Conservation (phyloP, 1,140 invertebrate species). For the Papilio aristodemus region DNA sequence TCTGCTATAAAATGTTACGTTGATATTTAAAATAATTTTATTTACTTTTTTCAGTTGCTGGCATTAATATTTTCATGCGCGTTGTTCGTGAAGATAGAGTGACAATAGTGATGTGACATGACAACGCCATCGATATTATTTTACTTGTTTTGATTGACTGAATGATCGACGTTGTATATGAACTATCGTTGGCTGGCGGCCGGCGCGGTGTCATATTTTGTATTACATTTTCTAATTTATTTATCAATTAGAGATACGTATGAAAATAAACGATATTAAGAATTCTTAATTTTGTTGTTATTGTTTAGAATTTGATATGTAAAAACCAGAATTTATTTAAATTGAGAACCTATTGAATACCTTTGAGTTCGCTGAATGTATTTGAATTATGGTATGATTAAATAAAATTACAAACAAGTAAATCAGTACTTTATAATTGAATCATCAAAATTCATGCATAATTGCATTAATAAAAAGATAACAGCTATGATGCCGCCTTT, state of each 20-base stretch:
- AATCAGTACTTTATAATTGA: background rate
- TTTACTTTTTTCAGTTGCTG: constrained; percentile 83
- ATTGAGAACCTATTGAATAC: no score
- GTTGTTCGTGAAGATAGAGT: constrained; percentile 87
- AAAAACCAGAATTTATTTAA: no score
- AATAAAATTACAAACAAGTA: no score
- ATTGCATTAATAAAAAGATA: background rate
- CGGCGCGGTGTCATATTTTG: constrained; percentile 34
- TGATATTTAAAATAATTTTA: background rate
- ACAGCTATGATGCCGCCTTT: constrained; percentile 34
- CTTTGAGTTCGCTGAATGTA: no score
- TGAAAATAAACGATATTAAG: constrained; percentile 34
- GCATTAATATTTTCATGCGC: constrained; percentile 87
- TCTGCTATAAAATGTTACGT: no score
- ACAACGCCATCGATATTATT: constrained; percentile 38
- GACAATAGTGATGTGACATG: constrained; percentile 42
- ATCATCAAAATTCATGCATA: background rate
- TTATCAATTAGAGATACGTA: constrained; percentile 49
- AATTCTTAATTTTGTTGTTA: background rate
- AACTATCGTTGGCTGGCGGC: constrained; percentile 11
- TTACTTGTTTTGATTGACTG: constrained; percentile 47
- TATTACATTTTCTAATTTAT: constrained; percentile 57
- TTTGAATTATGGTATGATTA: no score
- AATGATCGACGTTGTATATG: constrained; percentile 29
- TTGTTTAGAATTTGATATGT: background rate